A percentile compares a stretch with the other conserved stretches of the same genome.
phyloP scores from a whole-genome alignment of 2,888 invertebrate genomes.

The Mythimna vitellina region DNA sequence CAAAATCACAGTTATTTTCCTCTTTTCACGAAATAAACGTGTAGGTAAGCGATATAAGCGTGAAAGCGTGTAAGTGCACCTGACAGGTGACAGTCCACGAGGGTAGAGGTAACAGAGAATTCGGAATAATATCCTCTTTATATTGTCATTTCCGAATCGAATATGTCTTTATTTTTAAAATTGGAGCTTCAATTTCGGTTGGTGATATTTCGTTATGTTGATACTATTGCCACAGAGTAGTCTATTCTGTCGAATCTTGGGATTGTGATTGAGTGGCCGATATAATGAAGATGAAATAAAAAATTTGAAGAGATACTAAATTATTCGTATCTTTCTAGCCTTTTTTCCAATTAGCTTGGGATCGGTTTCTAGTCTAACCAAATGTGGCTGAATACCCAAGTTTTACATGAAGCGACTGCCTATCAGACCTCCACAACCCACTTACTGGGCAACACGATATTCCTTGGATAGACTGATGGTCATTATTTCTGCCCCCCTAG shows the following conservation, averaged over 20 bases:
- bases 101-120: conserved; percentile 30
- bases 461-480: too few species aligned
- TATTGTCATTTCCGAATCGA: conserved; percentile 25
- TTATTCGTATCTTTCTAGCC: too few species aligned
- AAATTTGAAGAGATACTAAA: not conserved
- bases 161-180: conserved; percentile 33
- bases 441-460: too few species aligned
- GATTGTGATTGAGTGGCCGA: not conserved
- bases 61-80: conserved; percentile 36
- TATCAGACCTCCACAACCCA: too few species aligned
- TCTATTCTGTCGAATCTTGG: not conserved
- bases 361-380: too few species aligned
- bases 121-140: conserved; percentile 27
- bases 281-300: not conserved
- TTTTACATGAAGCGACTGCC: too few species aligned
- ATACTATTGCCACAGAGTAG: not conserved
- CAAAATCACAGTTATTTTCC: conserved; percentile 26
- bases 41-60: conserved; percentile 16
- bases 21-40: conserved; percentile 11
- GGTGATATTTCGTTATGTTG: conserved; percentile 16
- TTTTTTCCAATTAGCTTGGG: too few species aligned
- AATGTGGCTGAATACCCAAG: too few species aligned
- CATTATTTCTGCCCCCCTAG: too few species aligned
- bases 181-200: conserved; percentile 6
- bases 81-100: conserved; percentile 47